Evolutionary conservation across 2,888 invertebrate genomes (phyloP), one percentile per base, ranked within the genome.

Genomic region (Ganaspis brasiliensis): DNA sequence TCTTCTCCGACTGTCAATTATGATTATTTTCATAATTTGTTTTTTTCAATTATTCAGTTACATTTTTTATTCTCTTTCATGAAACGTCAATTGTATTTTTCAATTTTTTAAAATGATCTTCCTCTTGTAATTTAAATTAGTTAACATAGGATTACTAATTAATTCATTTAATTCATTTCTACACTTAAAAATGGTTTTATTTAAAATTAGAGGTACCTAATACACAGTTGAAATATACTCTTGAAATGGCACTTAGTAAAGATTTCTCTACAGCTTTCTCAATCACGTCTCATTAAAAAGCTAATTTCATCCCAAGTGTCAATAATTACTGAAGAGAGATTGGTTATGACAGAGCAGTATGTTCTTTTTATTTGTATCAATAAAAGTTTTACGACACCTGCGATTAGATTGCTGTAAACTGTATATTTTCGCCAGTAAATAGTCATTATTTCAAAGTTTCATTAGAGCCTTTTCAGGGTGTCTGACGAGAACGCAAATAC

Each of bases 361-460:
- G 16, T 52, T 16, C 8, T 1, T 52, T 52, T 52, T 52, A 52
- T 52, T 52, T 52, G 52, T 52, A 16, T 52, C 52, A 52, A 52
- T 52, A 52, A 52, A 52, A 52, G 16, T 52, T 52, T n/a, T n/a
- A 52, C 19, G 16, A 52, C 52, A 52, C 19, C 2, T 16, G 19
- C 52, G 52, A 52, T 52, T 52, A 52, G 52, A 52, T 52, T 52
- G 52, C 52, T 19, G 19, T 52, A 52, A 52, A 52, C 52, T 52
- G 16, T n/a, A n/a, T n/a, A n/a, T n/a, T n/a, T 52, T 52, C 52
- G 19, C n/a, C 9, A 52, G 35, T 61, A 35, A 61, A 61, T 61
- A 61, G 37, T 16, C 16, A 61, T 35, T 61, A 61, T 9, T 19
- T 61, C 16, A 61, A 19, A 35, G 61, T 61, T 61, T 61, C 59